Evolutionary conservation across 2,888 invertebrate genomes (phyloP), one percentile per base, ranked within the genome.

Genomic region (Xiphydria camelus): DNA sequence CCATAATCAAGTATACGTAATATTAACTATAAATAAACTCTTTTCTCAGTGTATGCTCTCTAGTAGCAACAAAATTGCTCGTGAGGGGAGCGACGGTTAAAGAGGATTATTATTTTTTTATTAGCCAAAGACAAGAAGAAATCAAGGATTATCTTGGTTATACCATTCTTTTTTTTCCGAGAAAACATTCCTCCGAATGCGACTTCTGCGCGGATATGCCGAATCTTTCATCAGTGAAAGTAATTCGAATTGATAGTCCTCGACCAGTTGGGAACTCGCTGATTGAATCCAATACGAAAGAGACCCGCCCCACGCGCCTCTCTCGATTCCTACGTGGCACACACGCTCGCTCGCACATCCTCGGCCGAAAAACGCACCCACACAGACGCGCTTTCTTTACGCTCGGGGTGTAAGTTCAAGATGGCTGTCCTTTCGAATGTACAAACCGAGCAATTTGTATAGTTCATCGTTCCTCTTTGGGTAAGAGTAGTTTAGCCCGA

Each of bases 281-380:
- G 36, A 43, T 43, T 43, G 43, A 43, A 43, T 43, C 43, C 36
- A 43, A 37, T 37, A 36, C 43, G 37, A 37, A 43, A 43, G 37
- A 43, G 43, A 37, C 43, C 22, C 37, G 21, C 29, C n/a, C 29
- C 26, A 43, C 31, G 43, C 21, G 32, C 36, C 37, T 37, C 35
- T 17, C 32, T 35, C 36, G 36, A 42, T 42, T 35, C 12, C 15
- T 36, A 17, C 15, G 3, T n/a, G 15, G 10, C 33, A 18, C 33
- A 14, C 4, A 31, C 31, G 12, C 15, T 2, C 23, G 10, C 26
- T 3, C 10, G 7, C 26, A 7, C 22, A 7, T 7, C 7, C 22
- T 22, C 22, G 7, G 7, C 14, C 10, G 26, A 3, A 7, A n/a
- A 26, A 26, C 14, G 4, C 26, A 26, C 14, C 26, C n/a, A n/a